A percentile compares a stretch with the other conserved stretches of the same genome.
Conservation (phyloP, 2,797 vertebrate genomes). For the Arnoldichthys spilopterus region DNA sequence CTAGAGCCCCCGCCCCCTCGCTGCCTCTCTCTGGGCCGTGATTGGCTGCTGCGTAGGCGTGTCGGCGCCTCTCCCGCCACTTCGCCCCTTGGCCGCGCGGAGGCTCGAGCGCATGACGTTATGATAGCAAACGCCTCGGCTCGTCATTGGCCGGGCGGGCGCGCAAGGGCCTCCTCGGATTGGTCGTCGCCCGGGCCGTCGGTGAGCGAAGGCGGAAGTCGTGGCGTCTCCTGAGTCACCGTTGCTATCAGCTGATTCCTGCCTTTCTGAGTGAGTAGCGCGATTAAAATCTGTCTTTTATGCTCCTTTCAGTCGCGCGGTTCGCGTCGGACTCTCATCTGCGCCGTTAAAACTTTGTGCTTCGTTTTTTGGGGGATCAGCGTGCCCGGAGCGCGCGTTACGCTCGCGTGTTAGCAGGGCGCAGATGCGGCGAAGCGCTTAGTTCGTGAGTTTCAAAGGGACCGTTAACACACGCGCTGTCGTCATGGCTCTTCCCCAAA, state of each 20-base stretch:
- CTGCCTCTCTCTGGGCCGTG: constrained; percentile 16
- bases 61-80: constrained; percentile 56
- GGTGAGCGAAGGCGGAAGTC: constrained; percentile 80
- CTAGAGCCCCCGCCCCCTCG: neutral
- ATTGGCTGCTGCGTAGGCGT: constrained; percentile 79
- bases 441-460: neutral
- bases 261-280: constrained; percentile 85
- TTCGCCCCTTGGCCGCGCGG: neutral
- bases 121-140: neutral
- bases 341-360: neutral
- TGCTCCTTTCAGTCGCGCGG: neutral
- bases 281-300: constrained; percentile 65
- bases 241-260: constrained; percentile 82
- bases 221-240: constrained; percentile 84
- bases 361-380: neutral
- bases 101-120: constrained; percentile 17
- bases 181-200: constrained; percentile 70
- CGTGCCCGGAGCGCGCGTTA: neutral
- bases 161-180: constrained; percentile 42
- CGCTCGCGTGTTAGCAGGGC: neutral
- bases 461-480: neutral
- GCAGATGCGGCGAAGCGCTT: neutral
- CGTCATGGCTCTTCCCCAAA: neutral
- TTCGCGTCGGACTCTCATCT: neutral
- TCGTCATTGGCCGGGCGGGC: constrained; percentile 58